Evolutionary conservation across 2,113 vertebrate species (phyloP).

Genomic region (Pelecanoides urinatrix): DNA sequence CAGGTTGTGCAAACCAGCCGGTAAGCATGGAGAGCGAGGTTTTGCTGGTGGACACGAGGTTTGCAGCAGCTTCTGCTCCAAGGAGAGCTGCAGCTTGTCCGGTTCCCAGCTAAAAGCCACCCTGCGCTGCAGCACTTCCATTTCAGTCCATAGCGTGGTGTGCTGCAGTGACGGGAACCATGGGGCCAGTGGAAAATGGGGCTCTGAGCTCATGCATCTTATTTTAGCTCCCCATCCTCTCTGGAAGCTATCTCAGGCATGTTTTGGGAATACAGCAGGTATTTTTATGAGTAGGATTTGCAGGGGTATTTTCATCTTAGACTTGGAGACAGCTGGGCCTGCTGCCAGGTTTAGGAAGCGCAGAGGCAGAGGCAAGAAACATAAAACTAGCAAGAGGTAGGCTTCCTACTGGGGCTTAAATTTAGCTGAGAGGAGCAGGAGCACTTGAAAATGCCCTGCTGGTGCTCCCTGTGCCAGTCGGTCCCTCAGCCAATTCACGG

Average conservation of each 20-base stretch:
- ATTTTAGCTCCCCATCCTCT: slow-evolving; percentile 76
- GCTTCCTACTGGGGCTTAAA: slow-evolving; percentile 51
- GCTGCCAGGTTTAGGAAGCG: slow-evolving; percentile 60
- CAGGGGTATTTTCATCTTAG: slow-evolving; percentile 75
- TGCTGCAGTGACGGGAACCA: not conserved
- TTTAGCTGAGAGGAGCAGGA: slow-evolving; percentile 48
- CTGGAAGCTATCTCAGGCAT: slow-evolving; percentile 77
- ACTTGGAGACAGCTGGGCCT: slow-evolving; percentile 42
- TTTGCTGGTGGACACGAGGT: not conserved
- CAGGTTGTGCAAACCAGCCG: not conserved
- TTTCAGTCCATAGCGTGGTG: slow-evolving; percentile 24
- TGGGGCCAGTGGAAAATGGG: slow-evolving; percentile 50
- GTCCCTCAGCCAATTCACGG: not conserved
- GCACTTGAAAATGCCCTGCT: not conserved
- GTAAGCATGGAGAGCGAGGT: accelerated
- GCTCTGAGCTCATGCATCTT: slow-evolving; percentile 69
- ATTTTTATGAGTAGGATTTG: slow-evolving; percentile 73
- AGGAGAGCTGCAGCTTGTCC: not conserved
- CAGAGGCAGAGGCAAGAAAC: slow-evolving; percentile 62
- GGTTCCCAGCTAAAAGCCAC: not conserved
- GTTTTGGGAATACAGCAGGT: slow-evolving; percentile 69
- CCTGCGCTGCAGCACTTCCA: not conserved
- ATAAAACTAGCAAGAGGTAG: slow-evolving; percentile 20
- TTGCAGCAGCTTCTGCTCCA: not conserved
- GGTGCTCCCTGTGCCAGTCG: not conserved